Evolutionary conservation across 2,113 vertebrate species (phyloP).

Genomic region (Phrynocephalus versicolor): DNA sequence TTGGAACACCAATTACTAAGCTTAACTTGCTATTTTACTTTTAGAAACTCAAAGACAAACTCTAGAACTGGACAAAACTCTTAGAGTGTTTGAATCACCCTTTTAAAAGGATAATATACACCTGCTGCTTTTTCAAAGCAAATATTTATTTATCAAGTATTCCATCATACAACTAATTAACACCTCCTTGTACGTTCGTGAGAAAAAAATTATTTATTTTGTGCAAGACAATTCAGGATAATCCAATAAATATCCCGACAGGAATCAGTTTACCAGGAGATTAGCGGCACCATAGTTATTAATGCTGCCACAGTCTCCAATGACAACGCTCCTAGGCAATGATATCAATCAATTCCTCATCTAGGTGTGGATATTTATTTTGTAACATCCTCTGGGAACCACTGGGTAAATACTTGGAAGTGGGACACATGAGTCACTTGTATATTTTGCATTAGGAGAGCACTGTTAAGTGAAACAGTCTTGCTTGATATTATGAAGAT

Average conservation of each 20-base stretch:
- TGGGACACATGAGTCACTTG: background rate
- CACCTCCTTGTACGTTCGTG: background rate
- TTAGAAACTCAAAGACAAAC: too few relatives aligned
- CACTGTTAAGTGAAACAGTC: background rate
- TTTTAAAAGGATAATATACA: background rate
- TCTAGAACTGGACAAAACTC: background rate
- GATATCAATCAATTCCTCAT: background rate
- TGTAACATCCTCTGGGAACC: background rate
- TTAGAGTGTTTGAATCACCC: background rate
- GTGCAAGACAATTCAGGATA: background rate
- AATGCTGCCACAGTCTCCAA: accelerated
- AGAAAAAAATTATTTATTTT: background rate
- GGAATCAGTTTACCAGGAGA: background rate
- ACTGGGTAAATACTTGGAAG: background rate
- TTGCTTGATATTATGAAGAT: background rate
- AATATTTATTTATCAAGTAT: background rate
- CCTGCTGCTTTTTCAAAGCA: background rate
- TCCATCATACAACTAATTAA: background rate
- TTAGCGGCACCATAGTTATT: background rate
- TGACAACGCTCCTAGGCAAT: background rate
- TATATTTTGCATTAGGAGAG: background rate
- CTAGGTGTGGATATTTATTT: background rate
- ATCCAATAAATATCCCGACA: conserved; percentile 2
- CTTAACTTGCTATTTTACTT: background rate
- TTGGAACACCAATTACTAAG: background rate